Base-by-base conservation (phyloP, 2,888 invertebrate genomes). In the Sacculina carcini region DNA sequence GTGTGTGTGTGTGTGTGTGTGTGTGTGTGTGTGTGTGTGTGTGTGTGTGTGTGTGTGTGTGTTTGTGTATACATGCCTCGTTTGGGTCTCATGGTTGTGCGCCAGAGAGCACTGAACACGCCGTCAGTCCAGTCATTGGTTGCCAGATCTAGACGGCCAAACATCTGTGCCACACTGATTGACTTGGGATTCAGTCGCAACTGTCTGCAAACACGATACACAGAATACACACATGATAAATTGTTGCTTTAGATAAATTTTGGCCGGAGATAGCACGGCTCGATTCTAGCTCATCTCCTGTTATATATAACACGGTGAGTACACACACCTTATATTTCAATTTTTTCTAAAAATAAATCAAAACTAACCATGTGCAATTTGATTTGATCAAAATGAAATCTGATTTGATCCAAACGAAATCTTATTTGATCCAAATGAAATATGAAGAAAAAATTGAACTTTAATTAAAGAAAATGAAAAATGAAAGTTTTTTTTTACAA, bases 121-220 rank as follows among this genome's bases (percentile, higher is more conserved):
- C 94, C 94, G 64, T 94, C 92, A 0, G 92, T 94, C 94, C 94
- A 94, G 62, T 94, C 94, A 62, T 94, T 94, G 2, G 92, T 94
- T 3, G 92, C 90, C 0, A 94, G 92, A 62, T 94, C 92, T 23
- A 92, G 69, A 28, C 87, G 74, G 0, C 94, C 94, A 64, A 94
- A 94, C 94, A 94, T 94, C 71, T 94, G 92, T 0, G 90, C 78
- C 0, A 92, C 85, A 14, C 92, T 92, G 61, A 94, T 92, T 16
- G 92, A 85, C 69, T 94, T 94, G 0, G 94, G 94, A 67, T 94
- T 94, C 92, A 94, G 92, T 57, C 92, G 71, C 87, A 92, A 87
- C 71, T 94, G 92, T 58, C 81, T 76, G 59, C 21, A 52, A 32
- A 26, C 26, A 36, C 23, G 26, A 50, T 16, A 34, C 14, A 34